Percentiles rank a stretch among this genome's conserved stretches.
Evolutionary conservation across 2,797 vertebrate genomes (phyloP).

Genomic region (Chloroceryle inda): DNA sequence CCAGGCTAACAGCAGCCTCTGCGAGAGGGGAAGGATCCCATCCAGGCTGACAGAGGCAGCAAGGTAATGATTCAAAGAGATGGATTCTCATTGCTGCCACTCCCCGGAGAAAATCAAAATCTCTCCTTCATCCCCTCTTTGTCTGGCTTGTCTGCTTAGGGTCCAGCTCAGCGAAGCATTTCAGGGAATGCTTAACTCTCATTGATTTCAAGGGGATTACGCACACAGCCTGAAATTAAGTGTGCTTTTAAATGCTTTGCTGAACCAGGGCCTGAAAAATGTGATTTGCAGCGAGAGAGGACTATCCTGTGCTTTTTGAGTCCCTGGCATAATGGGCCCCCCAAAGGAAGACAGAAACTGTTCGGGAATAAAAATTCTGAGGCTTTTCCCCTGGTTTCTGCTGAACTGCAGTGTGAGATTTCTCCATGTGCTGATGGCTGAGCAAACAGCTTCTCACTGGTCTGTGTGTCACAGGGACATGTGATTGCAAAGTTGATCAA

Average conservation of each 20-base stretch:
- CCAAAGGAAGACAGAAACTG: neutral
- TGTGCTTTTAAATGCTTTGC: neutral
- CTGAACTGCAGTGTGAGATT: accelerated
- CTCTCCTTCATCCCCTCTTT: neutral
- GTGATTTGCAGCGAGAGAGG: neutral
- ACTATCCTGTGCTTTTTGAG: neutral
- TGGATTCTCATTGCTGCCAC: neutral
- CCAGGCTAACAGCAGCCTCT: neutral
- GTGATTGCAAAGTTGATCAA: accelerated
- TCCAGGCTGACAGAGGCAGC: neutral
- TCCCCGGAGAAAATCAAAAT: neutral
- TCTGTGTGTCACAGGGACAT: neutral
- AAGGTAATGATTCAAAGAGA: neutral
- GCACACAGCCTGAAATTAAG: neutral
- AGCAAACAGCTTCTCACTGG: accelerated
- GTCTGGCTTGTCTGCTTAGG: neutral
- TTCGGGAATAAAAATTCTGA: neutral
- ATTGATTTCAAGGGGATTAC: neutral
- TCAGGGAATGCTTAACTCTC: neutral
- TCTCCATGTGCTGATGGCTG: neutral
- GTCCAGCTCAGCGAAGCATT: neutral
- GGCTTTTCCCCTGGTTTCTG: neutral
- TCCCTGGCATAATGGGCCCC: neutral
- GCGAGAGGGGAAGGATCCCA: neutral
- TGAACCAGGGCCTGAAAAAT: neutral